Base-by-base conservation (phyloP, 2,113 vertebrate species). In the Sander vitreus region DNA sequence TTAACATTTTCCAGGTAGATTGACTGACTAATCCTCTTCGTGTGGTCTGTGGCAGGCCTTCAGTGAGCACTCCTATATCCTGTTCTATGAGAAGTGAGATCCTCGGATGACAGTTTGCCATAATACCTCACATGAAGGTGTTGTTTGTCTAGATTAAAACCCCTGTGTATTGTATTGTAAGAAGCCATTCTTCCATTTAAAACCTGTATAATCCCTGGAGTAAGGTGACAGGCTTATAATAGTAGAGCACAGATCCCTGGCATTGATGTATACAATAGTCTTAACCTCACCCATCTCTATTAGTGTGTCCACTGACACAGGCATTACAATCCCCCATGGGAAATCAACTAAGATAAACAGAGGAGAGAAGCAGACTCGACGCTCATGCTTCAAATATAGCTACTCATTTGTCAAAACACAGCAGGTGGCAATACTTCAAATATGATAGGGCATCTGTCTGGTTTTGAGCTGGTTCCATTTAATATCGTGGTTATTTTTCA, bases 241-340 rank as follows among this genome's bases (percentile, higher is more conserved):
- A 65, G 87, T 39, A 72, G 81, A 84, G 83, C 89, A 65, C 86
- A 88, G 90, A 89, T 89, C 72, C 62, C 70, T 73, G 84, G 81
- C 84, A 74, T 85, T 92, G 92, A 92, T 90, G 69, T 92, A 93
- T 90, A 90, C 79, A 89, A 89, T 85, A 81, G 84, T 85, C 76
- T 87, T 90, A 90, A 88, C 92, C 90, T 84, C 90, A 92, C 92
- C 91, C 80, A 89, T 91, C 93, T 92, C 89, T 92, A 92, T 92
- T 91, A 91, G 90, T 81, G 85, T 81, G 88, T 88, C 91, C 83
- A 87, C 78, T 91, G 91, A 93, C 89, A 91, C 84, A 78, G 72
- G 79, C 88, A 85, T 90, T 88, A 84, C 73, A 88, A 84, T 88
- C 80, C 85, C 91, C 88, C 87, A 63, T 78, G 81, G 81, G 86